These are phyloP conservation scores for Unio pictorum DNA, from an alignment of 2,888 invertebrate species.

Conservation along the genomic window DNA sequence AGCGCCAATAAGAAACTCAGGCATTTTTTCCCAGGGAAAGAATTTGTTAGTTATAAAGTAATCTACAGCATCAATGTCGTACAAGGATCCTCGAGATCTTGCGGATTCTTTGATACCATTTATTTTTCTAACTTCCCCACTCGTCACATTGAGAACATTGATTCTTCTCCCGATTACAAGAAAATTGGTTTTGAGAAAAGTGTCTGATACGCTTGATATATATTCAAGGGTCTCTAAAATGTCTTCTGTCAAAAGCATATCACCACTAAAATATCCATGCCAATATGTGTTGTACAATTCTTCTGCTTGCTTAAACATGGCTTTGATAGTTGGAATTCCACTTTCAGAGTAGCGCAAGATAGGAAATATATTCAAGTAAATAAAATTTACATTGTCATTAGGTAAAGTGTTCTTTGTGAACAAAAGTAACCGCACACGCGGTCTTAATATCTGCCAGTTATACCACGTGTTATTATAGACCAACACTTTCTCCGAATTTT, in stretches of 20 bases:
- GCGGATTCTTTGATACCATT: conserved; percentile 13
- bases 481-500: conserved; percentile 22
- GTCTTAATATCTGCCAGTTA: conserved; percentile 41
- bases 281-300: conserved; percentile 26
- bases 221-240: conserved; percentile 22
- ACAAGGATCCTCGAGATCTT: background rate
- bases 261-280: conserved; percentile 38
- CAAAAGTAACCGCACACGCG: conserved; percentile 33
- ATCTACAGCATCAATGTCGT: conserved; percentile 34
- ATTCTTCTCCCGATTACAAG: conserved; percentile 34
- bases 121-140: conserved; percentile 14
- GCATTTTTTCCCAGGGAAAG: conserved; percentile 33
- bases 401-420: conserved; percentile 35
- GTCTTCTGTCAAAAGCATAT: conserved; percentile 33
- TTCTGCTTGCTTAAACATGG: conserved; percentile 28
- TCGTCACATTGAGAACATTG: conserved; percentile 27
- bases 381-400: conserved; percentile 7
- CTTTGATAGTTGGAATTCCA: conserved; percentile 27
- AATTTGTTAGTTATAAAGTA: conserved; percentile 30
- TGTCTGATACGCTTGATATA: background rate
- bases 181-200: conserved; percentile 9
- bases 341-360: conserved; percentile 2
- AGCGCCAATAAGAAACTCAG: conserved; percentile 33
- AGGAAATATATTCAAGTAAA: conserved; percentile 37
- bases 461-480: conserved; percentile 34